Base-by-base conservation (phyloP, 2,888 invertebrate species). In the Cryptosula pallasiana region DNA sequence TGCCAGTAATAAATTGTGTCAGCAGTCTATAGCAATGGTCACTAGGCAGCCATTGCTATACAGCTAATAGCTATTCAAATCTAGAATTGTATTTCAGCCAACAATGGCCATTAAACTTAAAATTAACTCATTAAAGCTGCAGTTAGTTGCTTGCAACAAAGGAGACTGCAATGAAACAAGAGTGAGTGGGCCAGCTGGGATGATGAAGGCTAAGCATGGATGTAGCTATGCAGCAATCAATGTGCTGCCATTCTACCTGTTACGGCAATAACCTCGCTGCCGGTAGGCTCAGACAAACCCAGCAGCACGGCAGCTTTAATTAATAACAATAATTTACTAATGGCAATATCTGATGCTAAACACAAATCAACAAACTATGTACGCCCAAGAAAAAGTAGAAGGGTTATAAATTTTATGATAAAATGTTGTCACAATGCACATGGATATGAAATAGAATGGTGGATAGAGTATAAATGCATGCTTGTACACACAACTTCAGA, bases 101-200 rank as follows among this genome's bases (percentile, higher is more conserved):
- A 45, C 25, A 63, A 25, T 32, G 32, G 63, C 27, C 32, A 63
- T 32, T 3, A 63, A 63, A 25, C 29, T 34, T 13, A 16, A 34
- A 63, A 63, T 63, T 63, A 63, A 63, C 63, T 63, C 63, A 63
- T 63, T 63, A 63, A 63, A 32, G 25, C 13, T 32, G 5, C n/a
- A 3, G 9, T 13, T 45, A 45, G 5, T 45, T 20, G 5, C 9
- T 20, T 45, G 20, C 9, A 45, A 45, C 45, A 45, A 45, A 45
- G 45, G 20, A 20, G 45, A 20, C 9, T 45, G 45, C 5, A 20
- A 20, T 45, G 45, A 45, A 45, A 20, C 9, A 45, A 45, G 20
- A 20, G 9, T 20, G 20, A 45, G 20, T 5, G 45, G 20, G 45
- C 9, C 45, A 45, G 45, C 9, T n/a, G 20, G 45, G 45, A 45